Conservation (phyloP, 2,888 invertebrate species). For the Lasius fuliginosus region DNA sequence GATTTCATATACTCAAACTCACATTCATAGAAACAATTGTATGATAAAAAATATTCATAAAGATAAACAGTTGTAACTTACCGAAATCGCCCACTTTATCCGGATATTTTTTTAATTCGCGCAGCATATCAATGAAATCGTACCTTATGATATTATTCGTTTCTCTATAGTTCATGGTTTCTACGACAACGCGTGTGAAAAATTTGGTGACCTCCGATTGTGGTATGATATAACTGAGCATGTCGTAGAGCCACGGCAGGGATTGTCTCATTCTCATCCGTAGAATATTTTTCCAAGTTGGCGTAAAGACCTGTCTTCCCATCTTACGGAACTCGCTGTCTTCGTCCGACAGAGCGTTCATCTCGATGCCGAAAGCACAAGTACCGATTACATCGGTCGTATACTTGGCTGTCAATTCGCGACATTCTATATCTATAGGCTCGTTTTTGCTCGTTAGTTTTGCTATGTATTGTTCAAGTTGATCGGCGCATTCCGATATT, state of each 20-base stretch:
- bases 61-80: background rate
- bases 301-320: background rate
- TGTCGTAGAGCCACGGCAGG: slow-evolving; percentile 66
- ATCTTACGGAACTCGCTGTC: slow-evolving; percentile 55
- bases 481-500: slow-evolving; percentile 81
- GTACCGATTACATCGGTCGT: slow-evolving; percentile 86
- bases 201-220: slow-evolving; percentile 74
- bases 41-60: background rate
- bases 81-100: background rate
- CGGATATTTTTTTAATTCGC: slow-evolving; percentile 75
- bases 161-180: slow-evolving; percentile 80
- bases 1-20: too few relatives aligned
- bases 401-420: slow-evolving; percentile 83
- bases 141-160: slow-evolving; percentile 81
- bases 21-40: background rate
- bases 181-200: slow-evolving; percentile 77
- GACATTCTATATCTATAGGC: slow-evolving; percentile 1
- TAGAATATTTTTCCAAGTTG: background rate
- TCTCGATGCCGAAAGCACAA: slow-evolving; percentile 86
- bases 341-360: slow-evolving; percentile 83
- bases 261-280: background rate
- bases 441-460: slow-evolving; percentile 39
- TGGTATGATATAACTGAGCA: slow-evolving; percentile 66
- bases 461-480: slow-evolving; percentile 79
- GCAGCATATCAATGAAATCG: slow-evolving; percentile 85